These are phyloP conservation scores for Listronotus bonariensis DNA, from an alignment of 1,140 invertebrate genomes.

Conservation along the genomic window DNA sequence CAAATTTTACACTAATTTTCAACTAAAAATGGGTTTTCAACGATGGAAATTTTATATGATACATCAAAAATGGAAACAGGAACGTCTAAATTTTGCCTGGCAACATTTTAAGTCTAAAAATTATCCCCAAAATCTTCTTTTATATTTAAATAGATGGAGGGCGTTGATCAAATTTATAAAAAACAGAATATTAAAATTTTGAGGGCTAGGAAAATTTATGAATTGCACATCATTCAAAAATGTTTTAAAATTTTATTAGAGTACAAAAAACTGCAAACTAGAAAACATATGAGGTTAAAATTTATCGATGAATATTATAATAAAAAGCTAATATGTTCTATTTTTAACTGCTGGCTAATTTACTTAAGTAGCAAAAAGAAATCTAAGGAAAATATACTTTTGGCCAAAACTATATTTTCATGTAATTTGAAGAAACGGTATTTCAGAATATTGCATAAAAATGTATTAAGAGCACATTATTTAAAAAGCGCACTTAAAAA, in stretches of 20 bases:
- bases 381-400: conserved; percentile 14
- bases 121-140: conserved; percentile 1
- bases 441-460: conserved; percentile 4
- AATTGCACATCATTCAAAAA: not conserved
- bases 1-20: not conserved
- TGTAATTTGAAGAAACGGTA: conserved; percentile 17
- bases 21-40: not conserved
- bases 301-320: conserved; percentile 26
- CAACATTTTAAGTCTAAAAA: conserved; percentile 23
- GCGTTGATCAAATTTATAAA: not conserved
- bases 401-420: conserved; percentile 14
- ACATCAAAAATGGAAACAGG: conserved; percentile 7
- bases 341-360: conserved; percentile 24
- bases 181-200: not conserved
- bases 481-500: conserved; percentile 1
- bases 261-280: not conserved
- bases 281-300: not conserved
- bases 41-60: conserved; percentile 21
- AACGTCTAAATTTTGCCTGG: not conserved
- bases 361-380: conserved; percentile 22
- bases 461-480: conserved; percentile 10
- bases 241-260: conserved; percentile 1
- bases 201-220: not conserved
- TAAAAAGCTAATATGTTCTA: conserved; percentile 26
- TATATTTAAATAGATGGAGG: conserved; percentile 5